phyloP scores from a whole-genome alignment of 2,888 invertebrate species.

The Alloscopus bannaensis region DNA sequence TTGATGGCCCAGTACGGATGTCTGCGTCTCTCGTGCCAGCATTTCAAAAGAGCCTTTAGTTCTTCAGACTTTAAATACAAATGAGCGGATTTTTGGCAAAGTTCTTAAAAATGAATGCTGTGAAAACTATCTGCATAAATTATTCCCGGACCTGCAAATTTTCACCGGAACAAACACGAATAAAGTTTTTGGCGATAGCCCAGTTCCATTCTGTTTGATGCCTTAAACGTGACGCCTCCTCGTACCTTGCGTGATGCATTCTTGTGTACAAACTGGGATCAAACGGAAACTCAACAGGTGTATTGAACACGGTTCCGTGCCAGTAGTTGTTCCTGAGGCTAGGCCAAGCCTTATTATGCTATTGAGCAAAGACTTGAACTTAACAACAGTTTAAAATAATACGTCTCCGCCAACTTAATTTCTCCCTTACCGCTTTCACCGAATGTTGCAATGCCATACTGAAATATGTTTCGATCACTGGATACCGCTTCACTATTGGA shows the following conservation, averaged over 20 bases:
- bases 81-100: too few relatives aligned
- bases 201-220: conserved; percentile 21
- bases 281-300: not conserved
- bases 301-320: conserved; percentile 8
- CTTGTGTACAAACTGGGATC: not conserved
- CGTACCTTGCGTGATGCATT: not conserved
- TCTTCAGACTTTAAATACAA: conserved; percentile 41
- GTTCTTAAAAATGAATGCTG: too few relatives aligned
- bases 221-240: not conserved
- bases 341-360: conserved; percentile 9
- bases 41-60: conserved; percentile 40
- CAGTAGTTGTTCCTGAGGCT: not conserved
- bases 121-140: too few relatives aligned
- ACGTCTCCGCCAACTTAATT: conserved; percentile 4
- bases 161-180: conserved; percentile 45
- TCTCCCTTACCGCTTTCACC: not conserved
- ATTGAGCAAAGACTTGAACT: not conserved
- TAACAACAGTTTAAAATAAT: not conserved
- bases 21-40: conserved; percentile 30
- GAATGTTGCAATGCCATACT: not conserved
- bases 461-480: not conserved
- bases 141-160: conserved; percentile 48
- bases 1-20: conserved; percentile 48
- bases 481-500: not conserved
- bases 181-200: conserved; percentile 29